Evolutionary conservation across 2,888 invertebrate genomes (phyloP), one percentile per base, ranked within the genome.

Genomic region (Hydriomena furcata): DNA sequence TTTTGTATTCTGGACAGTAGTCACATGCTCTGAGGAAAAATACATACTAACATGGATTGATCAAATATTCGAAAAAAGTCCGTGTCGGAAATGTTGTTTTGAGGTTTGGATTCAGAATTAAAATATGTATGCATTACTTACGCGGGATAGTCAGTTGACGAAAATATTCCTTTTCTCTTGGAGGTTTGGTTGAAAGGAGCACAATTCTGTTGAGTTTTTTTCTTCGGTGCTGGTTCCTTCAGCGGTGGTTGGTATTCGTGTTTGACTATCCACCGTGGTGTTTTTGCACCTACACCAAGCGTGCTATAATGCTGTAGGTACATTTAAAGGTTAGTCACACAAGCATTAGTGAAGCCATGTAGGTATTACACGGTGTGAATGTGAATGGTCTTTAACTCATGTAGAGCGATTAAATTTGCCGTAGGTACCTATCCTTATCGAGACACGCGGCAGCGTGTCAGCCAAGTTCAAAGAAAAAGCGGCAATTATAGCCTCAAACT

Each of bases 161-260:
- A 65, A 43, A 84, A 80, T n/a, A 87, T 53, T 1, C 73, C 65
- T 60, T 86, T 82, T 59, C 85, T 77, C 54, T 73, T 82, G 0
- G 79, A 77, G 0, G 82, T 84, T 1, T 84, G 75, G 58, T 91
- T 91, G 58, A 91, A 91, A 0, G 89, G 79, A 4, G 90, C 89
- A 37, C 84, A 86, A 58, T 84, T 84, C 47, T 79, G 73, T 10
- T 63, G 63, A 0, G 66, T 27, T 1, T 67, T 70, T 36, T 61
- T 55, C 20, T 58, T 52, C 0, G 66, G 67, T 0, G 71, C 63
- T 0, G 64, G 68, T 21, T 76, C 76, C 6, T 68, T 68, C 0
- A 73, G 77, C 0, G 89, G 90, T 0, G 91, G 88, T 52, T 91
- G 91, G 52, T 87, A 85, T 46, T 81, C 84, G 23, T 84, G 87